Percentiles rank a stretch among this genome's conserved stretches.
Conservation (phyloP, 2,113 vertebrate genomes). For the Urocitellus parryii region DNA sequence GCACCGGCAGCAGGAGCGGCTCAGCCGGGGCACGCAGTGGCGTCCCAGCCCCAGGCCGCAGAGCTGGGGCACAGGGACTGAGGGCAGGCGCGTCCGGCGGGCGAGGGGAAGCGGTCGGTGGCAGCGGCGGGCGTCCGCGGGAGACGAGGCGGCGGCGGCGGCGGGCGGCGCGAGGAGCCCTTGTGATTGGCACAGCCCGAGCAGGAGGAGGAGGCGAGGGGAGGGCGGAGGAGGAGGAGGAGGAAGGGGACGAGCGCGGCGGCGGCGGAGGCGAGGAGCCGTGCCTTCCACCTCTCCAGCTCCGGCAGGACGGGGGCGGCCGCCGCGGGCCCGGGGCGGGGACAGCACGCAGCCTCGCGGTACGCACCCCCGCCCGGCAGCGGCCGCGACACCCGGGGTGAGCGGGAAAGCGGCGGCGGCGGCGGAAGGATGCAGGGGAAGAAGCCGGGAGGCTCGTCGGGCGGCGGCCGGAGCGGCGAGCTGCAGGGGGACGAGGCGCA, state of each 20-base stretch:
- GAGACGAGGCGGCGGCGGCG: conserved; percentile 79
- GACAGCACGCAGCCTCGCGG: conserved; percentile 65
- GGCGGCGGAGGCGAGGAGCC: conserved; percentile 60
- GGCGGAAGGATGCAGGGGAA: conserved; percentile 90
- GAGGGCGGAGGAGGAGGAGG: conserved; percentile 66
- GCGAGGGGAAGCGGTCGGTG: conserved; percentile 52
- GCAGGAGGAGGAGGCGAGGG: conserved; percentile 70
- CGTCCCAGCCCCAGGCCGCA: neutral
- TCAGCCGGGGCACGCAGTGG: neutral
- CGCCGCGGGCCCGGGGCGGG: conserved; percentile 81
- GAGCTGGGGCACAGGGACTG: neutral
- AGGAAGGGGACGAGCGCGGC: conserved; percentile 50
- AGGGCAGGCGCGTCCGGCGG: conserved; percentile 27
- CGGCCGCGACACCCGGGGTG: conserved; percentile 72
- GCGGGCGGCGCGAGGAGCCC: conserved; percentile 77
- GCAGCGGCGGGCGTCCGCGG: conserved; percentile 70
- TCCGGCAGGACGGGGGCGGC: conserved; percentile 68
- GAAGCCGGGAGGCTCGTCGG: conserved; percentile 85
- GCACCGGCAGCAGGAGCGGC: neutral
- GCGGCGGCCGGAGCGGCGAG: conserved; percentile 86
- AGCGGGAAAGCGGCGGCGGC: conserved; percentile 77
- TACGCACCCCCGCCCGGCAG: conserved; percentile 67
- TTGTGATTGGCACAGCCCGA: conserved; percentile 80
- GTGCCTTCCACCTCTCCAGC: conserved; percentile 62
- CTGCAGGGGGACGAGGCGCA: conserved; percentile 87